phyloP scores from a whole-genome alignment of 2,888 invertebrate species.

The Acleris literana region DNA sequence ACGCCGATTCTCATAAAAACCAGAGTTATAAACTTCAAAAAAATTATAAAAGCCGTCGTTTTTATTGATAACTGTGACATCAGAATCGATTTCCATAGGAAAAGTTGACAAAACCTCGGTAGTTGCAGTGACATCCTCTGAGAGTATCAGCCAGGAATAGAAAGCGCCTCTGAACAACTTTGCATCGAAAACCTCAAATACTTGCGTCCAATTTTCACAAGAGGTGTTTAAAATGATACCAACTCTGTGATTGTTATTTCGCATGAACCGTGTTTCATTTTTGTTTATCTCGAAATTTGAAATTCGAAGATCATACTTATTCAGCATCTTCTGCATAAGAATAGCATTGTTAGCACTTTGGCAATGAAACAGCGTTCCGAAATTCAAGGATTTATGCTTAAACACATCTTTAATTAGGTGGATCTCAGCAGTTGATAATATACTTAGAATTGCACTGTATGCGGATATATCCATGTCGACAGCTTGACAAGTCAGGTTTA shows the following conservation, averaged over 20 bases:
- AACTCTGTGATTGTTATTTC: constrained; percentile 46
- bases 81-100: constrained; percentile 73
- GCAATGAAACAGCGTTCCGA: constrained; percentile 59
- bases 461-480: constrained; percentile 42
- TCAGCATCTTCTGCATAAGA: constrained; percentile 52
- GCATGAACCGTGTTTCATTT: constrained; percentile 38
- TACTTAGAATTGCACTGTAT: constrained; percentile 38
- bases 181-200: constrained; percentile 43
- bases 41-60: constrained; percentile 51
- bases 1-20: constrained; percentile 77
- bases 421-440: constrained; percentile 43
- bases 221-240: constrained; percentile 60
- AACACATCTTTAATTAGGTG: constrained; percentile 56
- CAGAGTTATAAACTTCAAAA: constrained; percentile 82
- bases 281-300: constrained; percentile 39
- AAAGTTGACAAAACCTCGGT: constrained; percentile 55
- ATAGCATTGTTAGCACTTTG: constrained; percentile 43
- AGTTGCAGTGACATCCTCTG: constrained; percentile 51
- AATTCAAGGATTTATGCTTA: constrained; percentile 57
- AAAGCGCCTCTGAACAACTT: constrained; percentile 50
- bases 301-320: constrained; percentile 47
- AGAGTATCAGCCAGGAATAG: constrained; percentile 64
- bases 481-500: not conserved
- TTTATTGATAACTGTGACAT: constrained; percentile 63
- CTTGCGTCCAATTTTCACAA: constrained; percentile 57